These are phyloP conservation scores for Sphinx pinastri DNA, from an alignment of 2,888 invertebrate species.

Conservation along the genomic window DNA sequence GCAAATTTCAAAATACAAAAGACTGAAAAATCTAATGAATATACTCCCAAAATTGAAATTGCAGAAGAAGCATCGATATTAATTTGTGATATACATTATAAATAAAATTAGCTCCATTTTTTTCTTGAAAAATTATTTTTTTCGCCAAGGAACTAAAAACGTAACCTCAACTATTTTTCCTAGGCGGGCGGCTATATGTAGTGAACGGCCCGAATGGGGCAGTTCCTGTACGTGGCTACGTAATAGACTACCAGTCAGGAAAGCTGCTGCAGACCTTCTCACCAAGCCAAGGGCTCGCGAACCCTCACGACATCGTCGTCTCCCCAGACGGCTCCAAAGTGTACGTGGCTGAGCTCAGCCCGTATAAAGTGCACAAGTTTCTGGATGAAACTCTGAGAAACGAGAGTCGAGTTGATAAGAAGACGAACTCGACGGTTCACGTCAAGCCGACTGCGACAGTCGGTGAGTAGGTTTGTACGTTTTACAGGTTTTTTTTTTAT, in stretches of 20 bases:
- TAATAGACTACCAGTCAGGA: slow-evolving; percentile 86
- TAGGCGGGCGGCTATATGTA: slow-evolving; percentile 88
- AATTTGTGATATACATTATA: too few species aligned
- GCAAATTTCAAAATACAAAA: too few species aligned
- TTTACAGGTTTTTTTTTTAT: slow-evolving; percentile 32
- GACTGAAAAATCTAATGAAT: too few species aligned
- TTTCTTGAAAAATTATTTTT: too few species aligned
- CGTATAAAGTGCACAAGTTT: slow-evolving; percentile 84
- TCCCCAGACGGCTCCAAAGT: slow-evolving; percentile 86
- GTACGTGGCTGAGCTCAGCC: slow-evolving; percentile 91
- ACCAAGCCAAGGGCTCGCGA: slow-evolving; percentile 81
- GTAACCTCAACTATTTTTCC: background rate
- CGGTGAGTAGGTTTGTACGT: slow-evolving; percentile 65
- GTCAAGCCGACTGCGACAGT: slow-evolving; percentile 76
- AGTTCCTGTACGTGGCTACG: slow-evolving; percentile 86
- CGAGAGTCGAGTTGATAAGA: slow-evolving; percentile 39
- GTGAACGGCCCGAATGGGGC: slow-evolving; percentile 88
- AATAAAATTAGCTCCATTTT: too few species aligned
- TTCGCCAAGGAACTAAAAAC: too few species aligned
- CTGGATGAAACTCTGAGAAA: slow-evolving; percentile 51
- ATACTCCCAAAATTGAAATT: too few species aligned
- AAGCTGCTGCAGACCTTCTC: slow-evolving; percentile 86
- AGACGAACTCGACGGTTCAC: slow-evolving; percentile 41
- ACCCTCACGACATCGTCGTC: slow-evolving; percentile 93
- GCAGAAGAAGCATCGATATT: too few species aligned